These are phyloP conservation scores for Proctacanthus coquilletti DNA, from an alignment of 1,140 invertebrate species.

Conservation along the genomic window DNA sequence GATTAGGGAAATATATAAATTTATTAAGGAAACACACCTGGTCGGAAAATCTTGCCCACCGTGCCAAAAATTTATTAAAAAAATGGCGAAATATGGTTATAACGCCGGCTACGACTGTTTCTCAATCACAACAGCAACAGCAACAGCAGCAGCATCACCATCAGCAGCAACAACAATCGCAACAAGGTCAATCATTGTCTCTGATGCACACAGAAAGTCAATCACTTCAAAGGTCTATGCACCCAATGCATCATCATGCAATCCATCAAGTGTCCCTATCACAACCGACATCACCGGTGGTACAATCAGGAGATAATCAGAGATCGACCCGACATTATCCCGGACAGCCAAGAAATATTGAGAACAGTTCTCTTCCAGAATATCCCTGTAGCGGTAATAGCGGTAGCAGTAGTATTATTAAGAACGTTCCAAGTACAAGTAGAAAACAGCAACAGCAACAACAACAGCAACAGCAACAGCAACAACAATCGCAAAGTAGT, in stretches of 20 bases:
- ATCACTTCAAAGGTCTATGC: no score
- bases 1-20: constrained; percentile 88
- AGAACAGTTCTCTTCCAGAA: background rate
- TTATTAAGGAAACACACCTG: constrained; percentile 72
- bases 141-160: constrained; percentile 1
- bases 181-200: background rate
- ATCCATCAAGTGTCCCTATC: background rate
- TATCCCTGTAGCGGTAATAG: background rate
- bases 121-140: background rate
- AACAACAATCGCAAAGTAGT: background rate
- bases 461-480: background rate
- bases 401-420: background rate
- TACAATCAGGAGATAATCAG: background rate
- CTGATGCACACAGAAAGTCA: background rate
- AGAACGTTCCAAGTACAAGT: background rate
- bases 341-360: background rate
- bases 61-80: constrained; percentile 80
- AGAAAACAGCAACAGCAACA: background rate
- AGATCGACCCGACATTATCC: background rate
- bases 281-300: background rate
- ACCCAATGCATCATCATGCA: background rate
- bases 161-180: background rate
- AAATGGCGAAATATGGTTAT: constrained; percentile 75
- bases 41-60: constrained; percentile 60
- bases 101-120: background rate